Conservation (phyloP, 2,888 invertebrate genomes). For the Spilarctia lutea region DNA sequence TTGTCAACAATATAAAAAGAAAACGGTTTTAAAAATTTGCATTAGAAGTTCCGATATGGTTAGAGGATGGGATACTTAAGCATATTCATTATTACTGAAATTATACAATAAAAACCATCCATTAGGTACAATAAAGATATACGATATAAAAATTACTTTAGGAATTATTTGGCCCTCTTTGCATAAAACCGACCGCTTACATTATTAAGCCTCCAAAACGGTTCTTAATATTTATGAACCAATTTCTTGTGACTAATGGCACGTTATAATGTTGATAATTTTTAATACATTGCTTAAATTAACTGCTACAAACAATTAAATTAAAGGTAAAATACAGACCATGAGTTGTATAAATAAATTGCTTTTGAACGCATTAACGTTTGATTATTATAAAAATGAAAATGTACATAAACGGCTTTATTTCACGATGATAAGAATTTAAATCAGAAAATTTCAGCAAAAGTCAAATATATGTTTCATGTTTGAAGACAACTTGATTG, state of each 20-base stretch:
- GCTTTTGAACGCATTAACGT: slow-evolving; percentile 24
- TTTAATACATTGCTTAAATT: slow-evolving; percentile 62
- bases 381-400: slow-evolving; percentile 12
- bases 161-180: slow-evolving; percentile 58
- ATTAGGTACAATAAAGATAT: slow-evolving; percentile 27
- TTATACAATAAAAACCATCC: neutral
- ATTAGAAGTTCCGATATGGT: neutral
- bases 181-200: slow-evolving; percentile 62
- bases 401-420: neutral
- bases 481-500: neutral
- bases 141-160: slow-evolving; percentile 48
- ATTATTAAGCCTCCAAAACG: slow-evolving; percentile 61
- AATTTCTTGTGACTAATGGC: slow-evolving; percentile 65
- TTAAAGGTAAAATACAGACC: slow-evolving; percentile 44
- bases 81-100: neutral
- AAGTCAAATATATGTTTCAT: neutral
- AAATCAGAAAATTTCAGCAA: neutral
- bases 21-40: neutral
- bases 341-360: slow-evolving; percentile 37
- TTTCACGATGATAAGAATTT: slow-evolving; percentile 4
- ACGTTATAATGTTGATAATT: slow-evolving; percentile 62
- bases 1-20: neutral
- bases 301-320: slow-evolving; percentile 46
- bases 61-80: neutral
- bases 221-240: slow-evolving; percentile 71